Conservation (phyloP, 2,113 vertebrate species). For the Alligator mississippiensis region DNA sequence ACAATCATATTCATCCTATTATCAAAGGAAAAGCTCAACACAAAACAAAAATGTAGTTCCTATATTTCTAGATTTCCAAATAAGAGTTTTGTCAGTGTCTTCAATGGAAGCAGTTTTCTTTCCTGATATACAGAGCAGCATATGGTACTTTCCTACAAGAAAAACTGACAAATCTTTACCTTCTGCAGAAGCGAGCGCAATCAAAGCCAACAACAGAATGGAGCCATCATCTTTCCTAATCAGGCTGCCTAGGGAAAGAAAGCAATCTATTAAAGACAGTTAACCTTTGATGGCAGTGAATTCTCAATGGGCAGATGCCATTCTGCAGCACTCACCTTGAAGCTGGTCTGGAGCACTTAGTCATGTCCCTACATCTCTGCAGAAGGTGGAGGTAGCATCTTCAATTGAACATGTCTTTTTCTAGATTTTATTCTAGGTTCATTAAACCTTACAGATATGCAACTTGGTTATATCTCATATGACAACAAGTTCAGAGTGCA, state of each 20-base stretch:
- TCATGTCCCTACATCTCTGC: not conserved
- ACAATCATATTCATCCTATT: not conserved
- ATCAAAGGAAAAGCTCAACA: not conserved
- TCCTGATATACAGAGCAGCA: not conserved
- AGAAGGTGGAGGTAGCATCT: not conserved
- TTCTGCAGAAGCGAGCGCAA: not conserved
- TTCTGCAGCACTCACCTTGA: constrained; percentile 11
- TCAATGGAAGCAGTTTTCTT: not conserved
- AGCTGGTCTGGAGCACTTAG: not conserved
- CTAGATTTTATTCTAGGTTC: not conserved
- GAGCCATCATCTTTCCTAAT: not conserved
- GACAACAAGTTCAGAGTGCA: not conserved
- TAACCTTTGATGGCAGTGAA: constrained; percentile 14
- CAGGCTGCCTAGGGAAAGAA: not conserved
- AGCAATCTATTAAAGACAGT: constrained; percentile 14
- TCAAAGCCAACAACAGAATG: not conserved
- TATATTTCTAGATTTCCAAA: not conserved
- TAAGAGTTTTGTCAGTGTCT: not conserved
- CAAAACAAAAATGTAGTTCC: not conserved
- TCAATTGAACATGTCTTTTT: not conserved
- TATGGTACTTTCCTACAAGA: not conserved
- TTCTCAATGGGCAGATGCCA: not conserved
- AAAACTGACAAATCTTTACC: not conserved
- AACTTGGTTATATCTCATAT: not conserved
- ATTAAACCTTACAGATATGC: not conserved